Percentiles rank a stretch among this genome's conserved stretches.
These are phyloP conservation scores for Spicauda simplicius DNA, from an alignment of 2,888 invertebrate species.

Conservation along the genomic window DNA sequence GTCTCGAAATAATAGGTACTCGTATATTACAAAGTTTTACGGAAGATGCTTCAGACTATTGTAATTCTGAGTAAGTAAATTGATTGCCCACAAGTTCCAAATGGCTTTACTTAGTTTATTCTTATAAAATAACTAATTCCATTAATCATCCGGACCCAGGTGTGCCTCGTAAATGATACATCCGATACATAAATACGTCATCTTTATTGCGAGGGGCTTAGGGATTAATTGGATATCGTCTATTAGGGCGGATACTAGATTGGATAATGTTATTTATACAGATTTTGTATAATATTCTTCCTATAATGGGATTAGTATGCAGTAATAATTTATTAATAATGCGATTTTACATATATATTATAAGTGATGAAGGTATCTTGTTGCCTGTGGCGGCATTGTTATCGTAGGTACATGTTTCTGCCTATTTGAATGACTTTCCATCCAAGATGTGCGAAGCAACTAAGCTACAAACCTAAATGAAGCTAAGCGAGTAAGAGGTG, in stretches of 20 bases:
- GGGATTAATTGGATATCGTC: constrained; percentile 24
- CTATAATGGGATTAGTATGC: too few relatives aligned
- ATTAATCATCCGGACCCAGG: constrained; percentile 33
- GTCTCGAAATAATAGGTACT: neutral
- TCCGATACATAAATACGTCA: constrained; percentile 30
- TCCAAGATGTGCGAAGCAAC: too few relatives aligned
- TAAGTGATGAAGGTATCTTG: too few relatives aligned
- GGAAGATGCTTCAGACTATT: neutral
- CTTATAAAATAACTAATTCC: constrained; percentile 28
- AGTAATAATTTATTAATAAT: too few relatives aligned
- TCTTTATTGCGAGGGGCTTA: constrained; percentile 28
- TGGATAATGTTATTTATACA: neutral
- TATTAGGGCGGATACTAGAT: constrained; percentile 3
- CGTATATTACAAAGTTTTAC: neutral
- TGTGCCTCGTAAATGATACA: constrained; percentile 23
- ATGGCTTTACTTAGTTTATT: constrained; percentile 5
- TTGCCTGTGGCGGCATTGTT: too few relatives aligned
- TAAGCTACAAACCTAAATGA: too few relatives aligned
- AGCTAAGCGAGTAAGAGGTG: too few relatives aligned
- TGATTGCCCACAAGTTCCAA: constrained; percentile 7
- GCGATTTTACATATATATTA: too few relatives aligned
- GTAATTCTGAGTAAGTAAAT: neutral
- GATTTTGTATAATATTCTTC: neutral
- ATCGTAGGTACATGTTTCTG: too few relatives aligned
- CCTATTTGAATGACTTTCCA: too few relatives aligned